Evolutionary conservation across 2,888 invertebrate species (phyloP).

Genomic region (Microctonus aethiopoides): DNA sequence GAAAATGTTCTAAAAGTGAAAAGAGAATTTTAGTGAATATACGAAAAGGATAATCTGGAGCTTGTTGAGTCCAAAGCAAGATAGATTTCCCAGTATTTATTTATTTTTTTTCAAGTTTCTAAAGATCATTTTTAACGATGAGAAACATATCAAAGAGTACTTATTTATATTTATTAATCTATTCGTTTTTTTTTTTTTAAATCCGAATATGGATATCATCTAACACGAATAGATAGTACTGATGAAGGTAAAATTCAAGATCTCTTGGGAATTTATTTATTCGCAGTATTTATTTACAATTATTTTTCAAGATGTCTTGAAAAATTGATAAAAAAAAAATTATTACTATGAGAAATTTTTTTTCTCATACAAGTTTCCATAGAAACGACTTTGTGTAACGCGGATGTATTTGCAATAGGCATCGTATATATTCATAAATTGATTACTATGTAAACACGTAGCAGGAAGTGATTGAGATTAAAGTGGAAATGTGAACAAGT

Average conservation of each 20-base stretch:
- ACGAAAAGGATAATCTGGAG: background rate
- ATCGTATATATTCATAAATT: background rate
- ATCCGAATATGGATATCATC: background rate
- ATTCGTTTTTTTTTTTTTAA: background rate
- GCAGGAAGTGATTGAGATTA: slow-evolving; percentile 5
- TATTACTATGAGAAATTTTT: background rate
- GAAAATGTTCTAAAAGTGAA: background rate
- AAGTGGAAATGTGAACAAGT: slow-evolving; percentile 12
- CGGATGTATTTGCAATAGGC: background rate
- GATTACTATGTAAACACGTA: slow-evolving; percentile 4
- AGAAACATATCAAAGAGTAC: background rate
- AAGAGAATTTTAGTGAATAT: background rate
- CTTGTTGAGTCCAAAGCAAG: background rate
- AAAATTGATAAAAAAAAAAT: background rate
- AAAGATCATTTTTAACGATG: background rate
- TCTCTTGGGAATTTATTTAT: background rate
- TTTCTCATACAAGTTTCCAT: background rate
- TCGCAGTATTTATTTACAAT: background rate
- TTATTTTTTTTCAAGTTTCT: background rate
- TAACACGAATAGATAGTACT: background rate
- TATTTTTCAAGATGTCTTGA: background rate
- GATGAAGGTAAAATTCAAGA: background rate
- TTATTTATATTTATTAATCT: too few relatives aligned
- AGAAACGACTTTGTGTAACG: background rate
- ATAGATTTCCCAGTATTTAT: background rate